Base-by-base conservation (phyloP, 2,113 vertebrate genomes). In the Sebastes schlegelii region DNA sequence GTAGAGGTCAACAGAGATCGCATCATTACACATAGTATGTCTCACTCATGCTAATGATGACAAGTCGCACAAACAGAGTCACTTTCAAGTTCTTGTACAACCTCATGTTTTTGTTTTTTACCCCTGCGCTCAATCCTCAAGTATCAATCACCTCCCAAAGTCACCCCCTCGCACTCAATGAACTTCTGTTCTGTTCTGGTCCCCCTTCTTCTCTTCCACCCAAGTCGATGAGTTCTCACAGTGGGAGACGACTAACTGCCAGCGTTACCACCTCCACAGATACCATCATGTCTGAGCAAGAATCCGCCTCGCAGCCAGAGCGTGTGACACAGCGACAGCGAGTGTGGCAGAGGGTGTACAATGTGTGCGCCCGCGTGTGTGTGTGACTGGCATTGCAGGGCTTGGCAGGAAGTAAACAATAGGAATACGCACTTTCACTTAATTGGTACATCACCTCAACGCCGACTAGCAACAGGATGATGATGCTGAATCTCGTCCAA, bases 201-300 rank as follows among this genome's bases (percentile, higher is more conserved):
- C 26, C 63, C 42, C 63, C 64, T 67, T 42, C 17, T 19, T 43
- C 17, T 23, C 45, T 62, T 72, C 49, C 3, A 1, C 65, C 61
- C n/a, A 5, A 80, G 72, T 75, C 40, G 48, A 61, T 49, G 63
- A 79, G 70, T 64, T 87, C 52, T 82, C 80, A 0, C 90, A 13
- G 79, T 26, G 45, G 82, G 82, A 77, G 82, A 73, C 66, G 19
- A 51, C 73, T 65, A 69, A 71, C 60, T 74, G 80, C 80, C 73
- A 55, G 65, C 19, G 19, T 77, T 88, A 8, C 78, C 84, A 85
- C 89, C 88, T 81, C 87, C 83, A 67, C 89, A 62, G 80, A 86
- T 75, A 69, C 80, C 80, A 83, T 65, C 81, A 65, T 72, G 83
- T 89, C 74, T 86, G 72, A 88, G 80, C 84, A 77, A 88, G 86